These are phyloP conservation scores for Pitangus sulphuratus DNA, from an alignment of 2,797 vertebrate species.

Conservation along the genomic window DNA sequence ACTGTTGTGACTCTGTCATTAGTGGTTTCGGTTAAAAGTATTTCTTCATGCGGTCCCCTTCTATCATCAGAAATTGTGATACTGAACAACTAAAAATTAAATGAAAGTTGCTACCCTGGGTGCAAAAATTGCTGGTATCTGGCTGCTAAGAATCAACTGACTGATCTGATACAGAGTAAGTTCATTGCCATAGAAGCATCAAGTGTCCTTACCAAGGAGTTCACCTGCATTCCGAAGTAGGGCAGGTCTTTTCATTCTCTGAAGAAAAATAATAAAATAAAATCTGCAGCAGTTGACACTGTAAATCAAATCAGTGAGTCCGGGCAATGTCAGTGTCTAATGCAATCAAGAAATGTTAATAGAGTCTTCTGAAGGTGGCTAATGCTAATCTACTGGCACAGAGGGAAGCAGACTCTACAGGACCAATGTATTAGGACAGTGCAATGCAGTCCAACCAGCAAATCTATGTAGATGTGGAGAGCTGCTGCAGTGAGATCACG, in stretches of 20 bases:
- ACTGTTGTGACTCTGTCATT: background rate
- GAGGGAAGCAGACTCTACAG: background rate
- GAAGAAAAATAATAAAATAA: conserved; percentile 24
- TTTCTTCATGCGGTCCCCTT: background rate
- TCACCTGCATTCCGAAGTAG: background rate
- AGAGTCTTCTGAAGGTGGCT: conserved; percentile 15
- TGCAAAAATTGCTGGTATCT: background rate
- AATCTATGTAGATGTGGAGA: background rate
- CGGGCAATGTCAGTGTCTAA: conserved; percentile 14
- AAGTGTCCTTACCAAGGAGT: background rate
- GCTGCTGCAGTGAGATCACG: background rate
- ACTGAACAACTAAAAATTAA: background rate
- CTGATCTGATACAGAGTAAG: background rate
- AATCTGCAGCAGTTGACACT: background rate
- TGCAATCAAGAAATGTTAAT: conserved; percentile 51
- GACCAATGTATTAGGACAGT: background rate
- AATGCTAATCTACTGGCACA: background rate
- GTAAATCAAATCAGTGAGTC: conserved; percentile 20
- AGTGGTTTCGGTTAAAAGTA: background rate
- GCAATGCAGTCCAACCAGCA: background rate
- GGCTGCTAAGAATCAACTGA: background rate
- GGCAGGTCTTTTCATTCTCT: background rate
- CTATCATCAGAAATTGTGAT: background rate
- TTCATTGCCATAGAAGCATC: background rate
- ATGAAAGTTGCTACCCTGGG: background rate